Percentiles rank a stretch among this genome's conserved stretches.
Conservation (phyloP, 2,113 vertebrate genomes). For the Ptychochromis oligacanthus region DNA sequence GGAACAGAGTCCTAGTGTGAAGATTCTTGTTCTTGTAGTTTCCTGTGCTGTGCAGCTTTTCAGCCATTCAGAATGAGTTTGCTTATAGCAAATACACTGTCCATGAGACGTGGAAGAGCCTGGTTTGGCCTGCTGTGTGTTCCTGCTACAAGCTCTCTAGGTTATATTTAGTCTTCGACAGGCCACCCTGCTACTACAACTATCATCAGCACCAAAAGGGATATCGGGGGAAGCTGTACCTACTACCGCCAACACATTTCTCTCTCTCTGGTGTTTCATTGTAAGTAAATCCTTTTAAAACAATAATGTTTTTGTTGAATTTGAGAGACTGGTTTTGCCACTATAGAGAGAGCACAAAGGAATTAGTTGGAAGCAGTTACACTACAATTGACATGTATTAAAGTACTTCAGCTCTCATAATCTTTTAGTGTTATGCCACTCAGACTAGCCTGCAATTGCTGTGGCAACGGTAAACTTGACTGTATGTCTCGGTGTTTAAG, state of each 20-base stretch:
- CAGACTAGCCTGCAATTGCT: conserved; percentile 20
- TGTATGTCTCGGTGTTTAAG: neutral
- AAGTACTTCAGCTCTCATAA: conserved; percentile 20
- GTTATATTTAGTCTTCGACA: conserved; percentile 75
- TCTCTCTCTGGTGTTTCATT: conserved; percentile 39
- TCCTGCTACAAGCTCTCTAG: conserved; percentile 44
- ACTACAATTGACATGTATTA: conserved; percentile 36
- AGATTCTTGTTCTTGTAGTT: conserved; percentile 64
- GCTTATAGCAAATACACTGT: conserved; percentile 60
- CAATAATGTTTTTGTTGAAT: conserved; percentile 41
- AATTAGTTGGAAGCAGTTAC: conserved; percentile 34
- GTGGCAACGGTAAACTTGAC: conserved; percentile 18
- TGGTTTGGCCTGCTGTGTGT: conserved; percentile 42
- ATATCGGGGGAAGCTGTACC: conserved; percentile 55
- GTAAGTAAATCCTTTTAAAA: conserved; percentile 71
- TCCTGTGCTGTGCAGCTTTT: conserved; percentile 52
- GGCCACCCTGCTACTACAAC: conserved; percentile 52
- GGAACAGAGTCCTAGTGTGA: conserved; percentile 58
- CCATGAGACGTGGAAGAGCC: conserved; percentile 63
- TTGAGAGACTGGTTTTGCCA: conserved; percentile 12
- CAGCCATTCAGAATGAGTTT: conserved; percentile 55
- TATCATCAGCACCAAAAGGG: conserved; percentile 70
- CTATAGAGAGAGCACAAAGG: conserved; percentile 2
- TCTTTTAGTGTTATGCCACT: conserved; percentile 11
- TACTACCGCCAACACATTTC: conserved; percentile 21